Base-by-base conservation (phyloP, 2,888 invertebrate genomes). In the Meliscaeva auricollis region DNA sequence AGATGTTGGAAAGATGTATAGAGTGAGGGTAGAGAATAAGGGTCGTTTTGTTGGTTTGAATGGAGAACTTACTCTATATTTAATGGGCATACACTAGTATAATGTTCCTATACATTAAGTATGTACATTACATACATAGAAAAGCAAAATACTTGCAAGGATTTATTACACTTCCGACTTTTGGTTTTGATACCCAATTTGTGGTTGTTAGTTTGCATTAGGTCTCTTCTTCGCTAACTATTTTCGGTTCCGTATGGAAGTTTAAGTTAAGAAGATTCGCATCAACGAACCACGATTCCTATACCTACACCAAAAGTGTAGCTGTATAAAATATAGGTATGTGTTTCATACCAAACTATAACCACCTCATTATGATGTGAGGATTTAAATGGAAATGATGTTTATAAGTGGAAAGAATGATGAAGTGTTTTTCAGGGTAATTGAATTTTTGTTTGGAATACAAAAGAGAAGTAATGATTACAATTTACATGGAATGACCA, bases 81-180 rank as follows among this genome's bases (percentile, higher is more conserved):
- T 48, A 50, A 66, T 35, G 22, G 22, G 30, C 26, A 26, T 26
- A 26, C 13, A 9, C 9, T 1, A 17, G 30, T 15, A 54, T 30
- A 17, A 9, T 13, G 41, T 41, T 13, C 13, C 13, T 41, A 41
- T 41, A 13, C 11, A 50, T n/a, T 13, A 6, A 7, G n/a, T 26
- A n/a, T 15, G 8, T 22, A 26, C 1, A 17, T 26, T 26, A 26
- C 4, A 26, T 26, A 26, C n/a, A 50, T 50, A 54, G 9, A 38
- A 9, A 50, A 50, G 50, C 9, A 48, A 48, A n/a, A 38, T 38
- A 44, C 46, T 46, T 44, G n/a, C 11, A 11, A 48, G n/a, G 66
- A 66, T 66, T 48, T 66, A 66, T 66, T 66, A 66, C 66, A 50
- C 50, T 66, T 50, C 20, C 50, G 50, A 66, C 66, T 66, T 66